Evolutionary conservation across 2,888 invertebrate genomes (phyloP), one percentile per base, ranked within the genome.

Genomic region (Cybosia mesomella): DNA sequence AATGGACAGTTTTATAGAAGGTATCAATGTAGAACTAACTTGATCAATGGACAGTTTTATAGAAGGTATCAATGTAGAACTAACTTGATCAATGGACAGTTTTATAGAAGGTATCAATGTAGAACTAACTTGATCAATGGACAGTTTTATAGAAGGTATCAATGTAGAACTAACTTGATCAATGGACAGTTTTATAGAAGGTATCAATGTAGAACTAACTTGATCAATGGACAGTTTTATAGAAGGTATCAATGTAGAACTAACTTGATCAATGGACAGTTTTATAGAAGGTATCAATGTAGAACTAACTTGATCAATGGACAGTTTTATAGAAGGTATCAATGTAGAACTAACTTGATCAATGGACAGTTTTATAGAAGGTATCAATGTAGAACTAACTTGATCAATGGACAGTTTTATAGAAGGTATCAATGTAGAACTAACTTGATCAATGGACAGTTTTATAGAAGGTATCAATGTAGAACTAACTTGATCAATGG

Each of bases 21-120:
- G 21, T 73, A 80, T 80, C 74, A 81, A 67, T 57, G n/a, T 15
- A 49, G 64, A 24, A 34, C 57, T 59, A 63, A 11, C 39, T 68
- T 75, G 65, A 77, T 75, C 70, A 70, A 67, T 68, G 71, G 68
- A 71, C 67, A 75, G 71, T 53, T 63, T 65, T 67, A 68, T 67
- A 18, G 43, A 43, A 65, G 71, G 21, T 73, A 80, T 80, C 74
- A 81, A 67, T 57, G n/a, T 15, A 49, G 64, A 24, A 34, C 57
- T 59, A 63, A 11, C 39, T 68, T 75, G 65, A 77, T 75, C 70
- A 70, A 67, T 68, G 71, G 68, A 71, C 67, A 75, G 71, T 53
- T 63, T 65, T 67, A 68, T 67, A 18, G 43, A 43, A 65, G 71
- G 21, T 73, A 80, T 80, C 74, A 81, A 67, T 57, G n/a, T 15